These are phyloP conservation scores for Tiaroga cobitis DNA, from an alignment of 2,797 vertebrate species.

Conservation along the genomic window DNA sequence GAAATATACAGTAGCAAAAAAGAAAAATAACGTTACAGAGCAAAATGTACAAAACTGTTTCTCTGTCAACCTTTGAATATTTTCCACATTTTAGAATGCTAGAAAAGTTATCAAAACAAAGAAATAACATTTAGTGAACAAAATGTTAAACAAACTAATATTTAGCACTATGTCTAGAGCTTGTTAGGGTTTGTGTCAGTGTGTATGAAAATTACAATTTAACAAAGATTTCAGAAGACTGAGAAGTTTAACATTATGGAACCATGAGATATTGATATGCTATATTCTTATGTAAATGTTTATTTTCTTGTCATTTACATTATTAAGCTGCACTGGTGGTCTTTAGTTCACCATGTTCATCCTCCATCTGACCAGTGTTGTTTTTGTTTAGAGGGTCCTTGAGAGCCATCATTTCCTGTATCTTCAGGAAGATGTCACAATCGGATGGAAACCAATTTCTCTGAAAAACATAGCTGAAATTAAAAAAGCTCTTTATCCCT, in stretches of 20 bases:
- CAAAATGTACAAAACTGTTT: not conserved
- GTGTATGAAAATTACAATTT: not conserved
- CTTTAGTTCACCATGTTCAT: conserved; percentile 57
- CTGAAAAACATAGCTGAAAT: conserved; percentile 62
- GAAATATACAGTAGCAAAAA: not conserved
- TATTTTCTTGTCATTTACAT: not conserved
- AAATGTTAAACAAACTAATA: not conserved
- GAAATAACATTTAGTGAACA: not conserved
- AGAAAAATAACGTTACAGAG: not conserved
- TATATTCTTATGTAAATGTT: not conserved
- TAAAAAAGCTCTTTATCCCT: not conserved
- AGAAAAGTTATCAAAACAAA: not conserved
- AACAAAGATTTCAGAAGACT: not conserved
- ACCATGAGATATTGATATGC: not conserved
- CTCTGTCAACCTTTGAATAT: not conserved
- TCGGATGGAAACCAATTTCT: conserved; percentile 73
- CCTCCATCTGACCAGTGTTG: conserved; percentile 47
- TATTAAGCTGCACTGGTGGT: not conserved
- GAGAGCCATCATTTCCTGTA: conserved; percentile 69
- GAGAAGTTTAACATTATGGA: not conserved
- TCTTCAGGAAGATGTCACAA: conserved; percentile 69
- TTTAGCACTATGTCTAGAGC: not conserved
- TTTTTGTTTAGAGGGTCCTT: conserved; percentile 64
- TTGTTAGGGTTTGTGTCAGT: not conserved
- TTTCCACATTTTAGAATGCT: not conserved